Percentiles rank a stretch among this genome's conserved stretches.
Evolutionary conservation across 2,888 invertebrate species (phyloP).

Genomic region (Chrysolina haemoptera): DNA sequence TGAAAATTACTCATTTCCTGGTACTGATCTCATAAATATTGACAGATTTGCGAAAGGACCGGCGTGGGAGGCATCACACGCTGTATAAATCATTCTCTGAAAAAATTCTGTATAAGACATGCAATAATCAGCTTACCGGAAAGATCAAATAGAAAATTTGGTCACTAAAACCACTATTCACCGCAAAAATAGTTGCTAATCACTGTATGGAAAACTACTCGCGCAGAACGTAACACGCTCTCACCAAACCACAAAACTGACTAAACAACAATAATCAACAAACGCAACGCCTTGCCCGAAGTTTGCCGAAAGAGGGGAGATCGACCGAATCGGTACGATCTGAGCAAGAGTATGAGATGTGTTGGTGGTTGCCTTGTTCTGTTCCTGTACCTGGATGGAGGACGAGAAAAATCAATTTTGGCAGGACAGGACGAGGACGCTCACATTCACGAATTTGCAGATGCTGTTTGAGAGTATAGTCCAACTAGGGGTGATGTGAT

Average conservation of each 20-base stretch:
- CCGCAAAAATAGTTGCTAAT: slow-evolving; percentile 41
- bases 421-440: slow-evolving; percentile 28
- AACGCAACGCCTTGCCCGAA: slow-evolving; percentile 42
- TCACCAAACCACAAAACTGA: slow-evolving; percentile 46
- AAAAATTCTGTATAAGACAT: slow-evolving; percentile 33
- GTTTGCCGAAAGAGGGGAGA: slow-evolving; percentile 38
- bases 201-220: slow-evolving; percentile 39
- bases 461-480: too few species aligned
- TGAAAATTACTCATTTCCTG: background rate
- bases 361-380: slow-evolving; percentile 38
- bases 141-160: slow-evolving; percentile 33
- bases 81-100: background rate
- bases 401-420: slow-evolving; percentile 41
- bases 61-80: slow-evolving; percentile 47
- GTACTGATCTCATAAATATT: slow-evolving; percentile 37
- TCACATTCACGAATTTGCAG: background rate
- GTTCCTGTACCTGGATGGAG: slow-evolving; percentile 25
- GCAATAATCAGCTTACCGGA: slow-evolving; percentile 39
- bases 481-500: too few species aligned
- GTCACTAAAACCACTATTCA: slow-evolving; percentile 39
- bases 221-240: slow-evolving; percentile 32
- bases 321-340: slow-evolving; percentile 24
- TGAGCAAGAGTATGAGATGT: slow-evolving; percentile 18
- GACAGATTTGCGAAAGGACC: slow-evolving; percentile 44
- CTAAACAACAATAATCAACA: slow-evolving; percentile 44